These are phyloP conservation scores for Ochlodes sylvanus DNA, from an alignment of 2,888 invertebrate species.

Conservation along the genomic window DNA sequence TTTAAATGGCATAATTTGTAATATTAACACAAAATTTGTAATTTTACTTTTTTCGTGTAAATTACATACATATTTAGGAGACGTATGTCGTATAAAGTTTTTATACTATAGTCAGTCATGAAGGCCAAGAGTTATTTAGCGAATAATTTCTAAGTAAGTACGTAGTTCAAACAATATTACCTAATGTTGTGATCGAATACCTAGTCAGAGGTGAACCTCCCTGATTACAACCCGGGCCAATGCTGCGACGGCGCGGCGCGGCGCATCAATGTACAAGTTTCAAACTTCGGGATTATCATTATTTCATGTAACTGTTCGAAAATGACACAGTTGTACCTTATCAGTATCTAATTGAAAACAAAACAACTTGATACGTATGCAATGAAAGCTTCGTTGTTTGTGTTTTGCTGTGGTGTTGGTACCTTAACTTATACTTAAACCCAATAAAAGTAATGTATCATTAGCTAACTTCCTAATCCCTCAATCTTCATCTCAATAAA, in stretches of 20 bases:
- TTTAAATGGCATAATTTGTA: too few species aligned
- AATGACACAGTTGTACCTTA: too few species aligned
- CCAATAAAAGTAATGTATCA: neutral
- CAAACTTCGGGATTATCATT: neutral
- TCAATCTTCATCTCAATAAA: constrained; percentile 7
- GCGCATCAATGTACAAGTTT: neutral
- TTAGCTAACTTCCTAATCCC: constrained; percentile 1
- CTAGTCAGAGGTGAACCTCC: neutral
- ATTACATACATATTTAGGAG: too few species aligned
- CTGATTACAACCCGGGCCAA: neutral
- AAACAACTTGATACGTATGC: neutral
- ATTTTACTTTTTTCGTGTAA: too few species aligned
- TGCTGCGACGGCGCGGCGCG: too few species aligned
- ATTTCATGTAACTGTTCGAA: neutral
- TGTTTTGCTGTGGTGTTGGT: constrained; percentile 1
- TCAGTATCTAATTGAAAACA: neutral
- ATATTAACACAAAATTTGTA: too few species aligned
- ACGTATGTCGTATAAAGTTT: too few species aligned
- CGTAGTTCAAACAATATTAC: too few species aligned
- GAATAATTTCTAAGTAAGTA: too few species aligned
- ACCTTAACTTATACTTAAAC: neutral
- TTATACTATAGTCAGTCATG: too few species aligned
- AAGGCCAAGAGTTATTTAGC: too few species aligned
- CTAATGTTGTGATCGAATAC: too few species aligned
- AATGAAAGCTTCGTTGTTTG: neutral